Base-by-base conservation (phyloP, 2,113 vertebrate genomes). In the Phainopepla nitens region DNA sequence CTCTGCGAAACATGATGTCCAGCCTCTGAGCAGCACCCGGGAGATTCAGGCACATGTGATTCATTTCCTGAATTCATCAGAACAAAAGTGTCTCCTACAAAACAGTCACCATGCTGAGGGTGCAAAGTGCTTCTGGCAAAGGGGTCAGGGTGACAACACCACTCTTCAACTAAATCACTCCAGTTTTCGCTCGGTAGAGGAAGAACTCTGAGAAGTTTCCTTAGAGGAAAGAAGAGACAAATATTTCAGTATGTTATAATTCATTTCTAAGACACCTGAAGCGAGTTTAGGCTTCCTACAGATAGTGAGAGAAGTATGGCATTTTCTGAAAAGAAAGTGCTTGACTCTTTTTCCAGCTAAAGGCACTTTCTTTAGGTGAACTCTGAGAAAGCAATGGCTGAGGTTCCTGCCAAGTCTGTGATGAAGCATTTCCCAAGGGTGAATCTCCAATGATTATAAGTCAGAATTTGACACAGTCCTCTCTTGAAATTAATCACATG, bases 141-240 rank as follows among this genome's bases (percentile, higher is more conserved):
- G 14, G 99, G 99, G 93, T 99, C 98, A 0, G 99, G 98, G 91
- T 99, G 99, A 94, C 99, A 99, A 89, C 99, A 99, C 99, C 99
- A 99, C 87, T 99, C 99, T 36, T 98, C 99, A 84, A 99, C 99
- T 19, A 99, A 97, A 82, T 98, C 94, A 62, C 97, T 99, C 99
- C 99, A 99, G 97, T 99, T 98, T 71, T 99, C 98, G 68, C 98
- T 98, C 0, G 99, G 99, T 57, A 99, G 97, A 57, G 99, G 99
- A 75, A 99, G 99, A 65, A 99, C 98, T 95, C 99, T 97, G 57
- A 97, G 97, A 79, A 99, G 98, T 56, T 92, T 97, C 97, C 99
- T 99, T 84, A 49, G 6, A 82, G 71, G 54, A 72, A 78, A 93
- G n/a, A 87, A 77, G 50, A 88, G 58, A 83, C 69, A 73, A 65